Percentiles rank a stretch among this genome's conserved stretches.
phyloP scores from a whole-genome alignment of 2,113 vertebrate genomes.

The Chlamydotis undulata region DNA sequence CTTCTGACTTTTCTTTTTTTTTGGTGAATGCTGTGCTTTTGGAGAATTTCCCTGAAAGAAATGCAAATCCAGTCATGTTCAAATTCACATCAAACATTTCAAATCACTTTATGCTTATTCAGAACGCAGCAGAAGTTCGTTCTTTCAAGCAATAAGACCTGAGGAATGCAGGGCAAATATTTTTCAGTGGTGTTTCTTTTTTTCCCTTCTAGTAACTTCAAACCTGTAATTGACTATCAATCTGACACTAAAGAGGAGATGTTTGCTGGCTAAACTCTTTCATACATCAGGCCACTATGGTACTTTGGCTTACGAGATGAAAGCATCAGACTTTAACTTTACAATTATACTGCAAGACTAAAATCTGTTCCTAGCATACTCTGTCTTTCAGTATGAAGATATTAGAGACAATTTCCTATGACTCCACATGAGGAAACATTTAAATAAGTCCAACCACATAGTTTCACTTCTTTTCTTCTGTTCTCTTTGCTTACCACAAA shows the following conservation, averaged over 20 bases:
- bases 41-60: neutral
- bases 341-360: neutral
- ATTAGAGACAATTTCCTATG: neutral
- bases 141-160: neutral
- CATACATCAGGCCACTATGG: neutral
- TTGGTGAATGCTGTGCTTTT: neutral
- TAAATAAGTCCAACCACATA: neutral
- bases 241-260: neutral
- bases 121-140: neutral
- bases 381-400: neutral
- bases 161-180: neutral
- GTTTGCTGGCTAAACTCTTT: neutral
- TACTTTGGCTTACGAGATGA: neutral
- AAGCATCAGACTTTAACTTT: neutral
- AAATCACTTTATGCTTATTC: neutral
- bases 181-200: neutral
- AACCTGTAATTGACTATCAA: neutral
- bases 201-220: neutral
- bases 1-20: neutral
- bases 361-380: neutral
- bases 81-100: neutral
- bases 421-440: neutral
- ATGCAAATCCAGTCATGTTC: neutral
- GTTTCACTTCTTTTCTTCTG: neutral
- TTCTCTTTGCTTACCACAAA: neutral